These are phyloP conservation scores for Nyctereutes procyonoides DNA, from an alignment of 2,113 vertebrate species.

Conservation along the genomic window DNA sequence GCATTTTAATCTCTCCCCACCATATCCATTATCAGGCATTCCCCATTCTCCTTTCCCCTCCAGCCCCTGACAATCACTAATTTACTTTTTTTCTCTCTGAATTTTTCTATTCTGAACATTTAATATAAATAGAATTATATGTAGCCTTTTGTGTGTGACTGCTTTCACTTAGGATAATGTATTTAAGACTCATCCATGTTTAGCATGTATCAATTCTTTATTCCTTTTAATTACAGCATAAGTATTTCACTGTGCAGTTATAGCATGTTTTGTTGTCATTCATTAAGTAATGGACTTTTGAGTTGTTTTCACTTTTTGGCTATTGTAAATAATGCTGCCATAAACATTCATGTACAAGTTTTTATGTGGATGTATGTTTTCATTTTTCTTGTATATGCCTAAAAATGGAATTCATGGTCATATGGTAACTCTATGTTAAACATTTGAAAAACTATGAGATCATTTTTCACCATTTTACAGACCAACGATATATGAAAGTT, in stretches of 20 bases:
- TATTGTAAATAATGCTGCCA: not conserved
- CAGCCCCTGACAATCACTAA: not conserved
- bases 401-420: not conserved
- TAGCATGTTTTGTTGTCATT: not conserved
- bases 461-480: not conserved
- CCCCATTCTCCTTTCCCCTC: not conserved
- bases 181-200: not conserved
- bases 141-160: not conserved
- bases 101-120: not conserved
- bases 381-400: not conserved
- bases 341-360: not conserved
- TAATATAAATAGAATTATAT: not conserved
- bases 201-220: not conserved
- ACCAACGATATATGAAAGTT: not conserved
- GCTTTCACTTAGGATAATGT: slow-evolving; percentile 5
- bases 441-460: not conserved
- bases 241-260: not conserved
- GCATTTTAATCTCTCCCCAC: not conserved
- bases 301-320: not conserved
- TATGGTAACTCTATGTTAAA: not conserved
- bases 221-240: not conserved
- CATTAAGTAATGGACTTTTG: not conserved
- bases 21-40: not conserved
- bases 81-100: not conserved
- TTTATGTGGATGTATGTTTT: not conserved